phyloP scores from a whole-genome alignment of 2,113 vertebrate genomes.

The Gasterosteus nipponicus region DNA sequence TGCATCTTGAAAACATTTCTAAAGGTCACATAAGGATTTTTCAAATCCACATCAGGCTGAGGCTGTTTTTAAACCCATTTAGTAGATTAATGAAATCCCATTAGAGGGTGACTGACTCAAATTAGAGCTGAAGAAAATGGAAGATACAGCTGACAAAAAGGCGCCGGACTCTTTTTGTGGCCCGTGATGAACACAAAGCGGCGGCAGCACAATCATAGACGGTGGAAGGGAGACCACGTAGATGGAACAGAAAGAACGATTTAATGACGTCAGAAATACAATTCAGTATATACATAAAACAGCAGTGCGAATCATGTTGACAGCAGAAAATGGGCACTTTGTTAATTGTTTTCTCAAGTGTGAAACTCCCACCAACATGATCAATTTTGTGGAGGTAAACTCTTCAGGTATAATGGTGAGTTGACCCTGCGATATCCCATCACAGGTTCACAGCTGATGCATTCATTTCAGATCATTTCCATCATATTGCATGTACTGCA shows the following conservation, averaged over 20 bases:
- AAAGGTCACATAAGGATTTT: conserved; percentile 51
- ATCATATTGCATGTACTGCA: conserved; percentile 9
- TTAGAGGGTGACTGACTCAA: conserved; percentile 66
- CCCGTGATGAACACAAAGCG: conserved; percentile 35
- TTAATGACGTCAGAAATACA: conserved; percentile 26
- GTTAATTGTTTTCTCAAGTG: conserved; percentile 3
- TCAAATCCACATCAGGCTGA: conserved; percentile 51
- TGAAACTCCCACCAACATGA: conserved; percentile 36
- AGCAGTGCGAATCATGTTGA: too few relatives aligned
- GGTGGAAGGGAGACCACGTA: neutral
- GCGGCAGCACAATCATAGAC: conserved; percentile 8
- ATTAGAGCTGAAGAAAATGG: conserved; percentile 49
- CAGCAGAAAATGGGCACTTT: conserved; percentile 17
- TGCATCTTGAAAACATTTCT: conserved; percentile 58
- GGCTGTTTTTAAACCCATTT: conserved; percentile 70
- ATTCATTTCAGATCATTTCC: conserved; percentile 7
- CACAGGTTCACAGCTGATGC: conserved; percentile 9
- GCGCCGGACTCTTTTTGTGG: neutral
- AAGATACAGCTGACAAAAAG: conserved; percentile 53
- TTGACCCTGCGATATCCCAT: neutral
- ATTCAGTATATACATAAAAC: neutral
- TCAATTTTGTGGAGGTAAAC: conserved; percentile 18
- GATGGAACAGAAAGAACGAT: conserved; percentile 22
- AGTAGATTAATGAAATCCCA: conserved; percentile 72
- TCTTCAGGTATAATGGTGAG: neutral